Percentiles rank a stretch among this genome's conserved stretches.
phyloP scores from a whole-genome alignment of 2,888 invertebrate species.

The Matsumyia berberina region DNA sequence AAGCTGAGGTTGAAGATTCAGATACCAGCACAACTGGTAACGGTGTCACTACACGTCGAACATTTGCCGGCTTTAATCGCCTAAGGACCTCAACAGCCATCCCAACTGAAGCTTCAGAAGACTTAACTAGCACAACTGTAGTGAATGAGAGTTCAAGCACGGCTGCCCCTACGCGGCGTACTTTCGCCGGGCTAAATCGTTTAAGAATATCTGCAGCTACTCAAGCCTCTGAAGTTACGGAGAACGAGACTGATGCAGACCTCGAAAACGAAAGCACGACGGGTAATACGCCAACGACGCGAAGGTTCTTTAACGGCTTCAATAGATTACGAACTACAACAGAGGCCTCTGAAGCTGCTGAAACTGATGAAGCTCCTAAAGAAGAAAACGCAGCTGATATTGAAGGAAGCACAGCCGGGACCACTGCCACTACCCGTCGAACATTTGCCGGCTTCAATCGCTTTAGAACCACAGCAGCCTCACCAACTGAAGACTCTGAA shows the following conservation, averaged over 20 bases:
- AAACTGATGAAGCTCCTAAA: slow-evolving; percentile 13
- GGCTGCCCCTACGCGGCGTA: slow-evolving; percentile 51
- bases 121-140: neutral
- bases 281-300: neutral
- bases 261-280: slow-evolving; percentile 28
- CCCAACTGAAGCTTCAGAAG: neutral
- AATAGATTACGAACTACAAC: slow-evolving; percentile 69
- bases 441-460: slow-evolving; percentile 48
- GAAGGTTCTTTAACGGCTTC: slow-evolving; percentile 65
- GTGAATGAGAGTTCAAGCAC: neutral
- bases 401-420: neutral
- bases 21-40: neutral
- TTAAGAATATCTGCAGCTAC: slow-evolving; percentile 59
- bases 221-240: slow-evolving; percentile 16
- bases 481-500: slow-evolving; percentile 34
- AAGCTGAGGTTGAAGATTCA: neutral
- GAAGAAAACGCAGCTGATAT: slow-evolving; percentile 9
- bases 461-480: slow-evolving; percentile 62
- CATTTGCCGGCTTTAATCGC: neutral
- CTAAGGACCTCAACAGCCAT: neutral
- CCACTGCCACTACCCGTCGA: slow-evolving; percentile 51
- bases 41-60: neutral
- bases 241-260: neutral
- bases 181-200: slow-evolving; percentile 69
- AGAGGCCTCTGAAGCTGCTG: slow-evolving; percentile 9